Base-by-base conservation (phyloP, 92 coral and sea anemone species). In the Ricordea florida region DNA sequence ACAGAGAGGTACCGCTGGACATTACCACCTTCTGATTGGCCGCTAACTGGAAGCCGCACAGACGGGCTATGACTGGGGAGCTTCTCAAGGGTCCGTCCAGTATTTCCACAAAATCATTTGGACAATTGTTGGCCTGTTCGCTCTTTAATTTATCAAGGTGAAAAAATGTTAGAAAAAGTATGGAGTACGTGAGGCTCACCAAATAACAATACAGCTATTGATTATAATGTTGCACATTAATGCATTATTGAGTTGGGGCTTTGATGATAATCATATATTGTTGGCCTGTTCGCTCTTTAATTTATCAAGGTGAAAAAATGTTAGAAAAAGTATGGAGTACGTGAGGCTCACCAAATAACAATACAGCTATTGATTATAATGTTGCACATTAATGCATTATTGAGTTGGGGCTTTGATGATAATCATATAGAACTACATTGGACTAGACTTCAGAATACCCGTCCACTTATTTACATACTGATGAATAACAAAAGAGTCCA, bases 101-200 rank as follows among this genome's bases (percentile, higher is more conserved):
- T 10, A 91, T 10, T 29, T 72, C 90, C 0, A 91, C 74, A 45
- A 83, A 91, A 42, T 91, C 97, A 22, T 69, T 62, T 16, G 79
- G 80, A 49, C 97, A 91, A 18, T 82, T 85, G 0, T 57, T 73
- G 20, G 72, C 60, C 35, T 45, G 44, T 47, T 89, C 96, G 0
- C 48, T 57, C 96, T 90, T 48, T n/a, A 32, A 15, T n/a, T 15
- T 4, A 44, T n/a, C n/a, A 4, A 79, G 7, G 14, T 3, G 34
- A 62, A 33, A 16, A 5, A n/a, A 14, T 17, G 10, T 18, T 6
- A 26, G 14, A 26, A 27, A 26, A 18, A 6, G 6, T 6, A 17
- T 49, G 14, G 13, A 27, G 25, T 0, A 14, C 57, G 28, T 17
- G 21, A 21, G 21, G 28, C 6, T 17, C 57, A 17, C 7, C 2